These are phyloP conservation scores for Parasteatoda tepidariorum DNA, from an alignment of 1,140 invertebrate genomes.

Conservation along the genomic window DNA sequence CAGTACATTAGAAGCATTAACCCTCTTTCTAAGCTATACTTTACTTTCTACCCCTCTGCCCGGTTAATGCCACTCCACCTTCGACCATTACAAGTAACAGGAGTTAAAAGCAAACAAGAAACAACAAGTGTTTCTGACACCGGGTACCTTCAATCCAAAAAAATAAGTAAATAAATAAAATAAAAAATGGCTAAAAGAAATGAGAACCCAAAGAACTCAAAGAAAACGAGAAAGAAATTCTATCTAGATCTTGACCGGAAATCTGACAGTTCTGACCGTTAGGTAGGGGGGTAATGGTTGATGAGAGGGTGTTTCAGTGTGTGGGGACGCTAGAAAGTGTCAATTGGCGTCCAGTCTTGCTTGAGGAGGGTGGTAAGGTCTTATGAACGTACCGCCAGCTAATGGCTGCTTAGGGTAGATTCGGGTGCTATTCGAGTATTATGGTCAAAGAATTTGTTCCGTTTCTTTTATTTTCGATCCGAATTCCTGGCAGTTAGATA, in stretches of 20 bases:
- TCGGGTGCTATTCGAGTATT: slow-evolving; percentile 2
- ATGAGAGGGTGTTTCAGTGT: not conserved
- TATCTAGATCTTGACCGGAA: slow-evolving; percentile 53
- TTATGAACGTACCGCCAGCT: slow-evolving; percentile 12
- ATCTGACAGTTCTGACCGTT: slow-evolving; percentile 55
- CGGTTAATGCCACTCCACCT: too few species aligned
- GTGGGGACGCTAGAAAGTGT: slow-evolving; percentile 29
- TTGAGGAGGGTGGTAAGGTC: not conserved
- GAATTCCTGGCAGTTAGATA: too few species aligned
- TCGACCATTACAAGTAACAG: slow-evolving; percentile 21
- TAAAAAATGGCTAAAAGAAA: not conserved
- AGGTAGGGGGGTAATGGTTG: not conserved
- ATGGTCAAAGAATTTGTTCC: slow-evolving; percentile 27
- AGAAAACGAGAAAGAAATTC: slow-evolving; percentile 47
- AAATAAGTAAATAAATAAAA: not conserved
- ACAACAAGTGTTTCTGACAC: slow-evolving; percentile 49
- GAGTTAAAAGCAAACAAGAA: slow-evolving; percentile 32
- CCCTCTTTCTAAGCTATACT: too few species aligned
- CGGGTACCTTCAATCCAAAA: slow-evolving; percentile 13
- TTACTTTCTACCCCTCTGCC: not conserved
- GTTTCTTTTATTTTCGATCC: too few species aligned
- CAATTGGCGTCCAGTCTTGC: slow-evolving; percentile 6
- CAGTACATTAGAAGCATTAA: too few species aligned
- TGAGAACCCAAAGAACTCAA: not conserved
- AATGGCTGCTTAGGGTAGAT: slow-evolving; percentile 43